Conservation (phyloP, 2,888 invertebrate species). For the Nomada ferruginata region DNA sequence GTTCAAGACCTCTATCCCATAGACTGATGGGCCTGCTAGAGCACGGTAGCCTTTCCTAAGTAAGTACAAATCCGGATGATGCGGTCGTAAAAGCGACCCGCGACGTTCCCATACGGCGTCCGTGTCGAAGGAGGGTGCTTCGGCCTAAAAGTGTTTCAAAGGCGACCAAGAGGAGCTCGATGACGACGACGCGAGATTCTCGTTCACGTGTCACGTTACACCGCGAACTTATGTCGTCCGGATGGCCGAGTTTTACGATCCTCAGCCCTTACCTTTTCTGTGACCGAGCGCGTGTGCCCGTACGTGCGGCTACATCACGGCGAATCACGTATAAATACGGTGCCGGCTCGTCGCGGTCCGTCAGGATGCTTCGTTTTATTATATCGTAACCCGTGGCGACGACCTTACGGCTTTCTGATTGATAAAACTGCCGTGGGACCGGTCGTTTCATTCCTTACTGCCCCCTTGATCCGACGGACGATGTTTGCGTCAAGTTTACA, state of each 20-base stretch:
- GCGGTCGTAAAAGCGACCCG: conserved; percentile 80
- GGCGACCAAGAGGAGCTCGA: conserved; percentile 20
- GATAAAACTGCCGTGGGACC: conserved; percentile 70
- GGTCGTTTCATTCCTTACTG: conserved; percentile 55
- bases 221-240: conserved; percentile 74
- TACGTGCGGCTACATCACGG: conserved; percentile 24
- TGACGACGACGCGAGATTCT: conserved; percentile 47
- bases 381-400: conserved; percentile 75
- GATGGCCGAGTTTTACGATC: conserved; percentile 79
- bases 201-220: conserved; percentile 72
- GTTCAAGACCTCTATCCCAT: conserved; percentile 60
- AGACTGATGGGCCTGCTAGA: conserved; percentile 39
- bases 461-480: conserved; percentile 35
- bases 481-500: conserved; percentile 12
- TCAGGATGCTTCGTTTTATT: conserved; percentile 78
- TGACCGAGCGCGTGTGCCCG: conserved; percentile 41
- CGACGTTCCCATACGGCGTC: conserved; percentile 47
- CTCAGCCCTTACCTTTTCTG: conserved; percentile 32
- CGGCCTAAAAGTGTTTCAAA: conserved; percentile 54
- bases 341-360: conserved; percentile 21
- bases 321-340: conserved; percentile 62
- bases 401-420: conserved; percentile 76
- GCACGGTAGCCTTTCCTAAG: conserved; percentile 78
- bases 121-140: conserved; percentile 24
- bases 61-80: conserved; percentile 83